A percentile compares a stretch with the other conserved stretches of the same genome.
Evolutionary conservation across 2,888 invertebrate genomes (phyloP).

Genomic region (Conchocele bisecta): DNA sequence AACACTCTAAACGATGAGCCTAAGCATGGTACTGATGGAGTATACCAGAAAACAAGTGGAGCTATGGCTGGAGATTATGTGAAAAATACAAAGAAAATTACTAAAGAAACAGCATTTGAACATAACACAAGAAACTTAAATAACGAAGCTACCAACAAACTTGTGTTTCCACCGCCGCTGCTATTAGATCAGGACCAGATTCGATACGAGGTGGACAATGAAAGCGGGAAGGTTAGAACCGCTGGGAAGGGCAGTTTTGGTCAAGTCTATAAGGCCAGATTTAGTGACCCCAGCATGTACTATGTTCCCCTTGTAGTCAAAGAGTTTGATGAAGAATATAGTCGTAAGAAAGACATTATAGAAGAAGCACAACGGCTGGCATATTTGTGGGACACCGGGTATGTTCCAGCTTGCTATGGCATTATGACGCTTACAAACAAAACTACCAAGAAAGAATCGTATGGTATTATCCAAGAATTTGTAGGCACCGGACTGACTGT

Average conservation of each 20-base stretch:
- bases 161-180: no score
- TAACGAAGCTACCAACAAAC: no score
- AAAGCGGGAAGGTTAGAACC: constrained; percentile 26
- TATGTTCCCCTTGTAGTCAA: constrained; percentile 52
- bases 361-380: constrained; percentile 43
- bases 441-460: constrained; percentile 10
- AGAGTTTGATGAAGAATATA: constrained; percentile 51
- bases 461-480: constrained; percentile 55
- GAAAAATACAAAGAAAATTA: no score
- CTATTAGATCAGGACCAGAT: constrained; percentile 27
- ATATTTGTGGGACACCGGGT: constrained; percentile 49
- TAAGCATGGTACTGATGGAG: no score
- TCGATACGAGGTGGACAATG: constrained; percentile 45
- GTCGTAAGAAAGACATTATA: constrained; percentile 41
- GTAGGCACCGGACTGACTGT: constrained; percentile 49
- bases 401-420: constrained; percentile 55
- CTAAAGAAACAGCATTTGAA: no score
- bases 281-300: constrained; percentile 27
- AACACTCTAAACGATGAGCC: no score
- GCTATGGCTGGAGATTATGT: no score
- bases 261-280: constrained; percentile 49
- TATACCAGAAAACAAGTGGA: no score
- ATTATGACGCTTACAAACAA: constrained; percentile 14
- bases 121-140: no score
- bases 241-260: constrained; percentile 59